Base-by-base conservation (phyloP, 1,140 invertebrate species). In the Subanguina moxae region DNA sequence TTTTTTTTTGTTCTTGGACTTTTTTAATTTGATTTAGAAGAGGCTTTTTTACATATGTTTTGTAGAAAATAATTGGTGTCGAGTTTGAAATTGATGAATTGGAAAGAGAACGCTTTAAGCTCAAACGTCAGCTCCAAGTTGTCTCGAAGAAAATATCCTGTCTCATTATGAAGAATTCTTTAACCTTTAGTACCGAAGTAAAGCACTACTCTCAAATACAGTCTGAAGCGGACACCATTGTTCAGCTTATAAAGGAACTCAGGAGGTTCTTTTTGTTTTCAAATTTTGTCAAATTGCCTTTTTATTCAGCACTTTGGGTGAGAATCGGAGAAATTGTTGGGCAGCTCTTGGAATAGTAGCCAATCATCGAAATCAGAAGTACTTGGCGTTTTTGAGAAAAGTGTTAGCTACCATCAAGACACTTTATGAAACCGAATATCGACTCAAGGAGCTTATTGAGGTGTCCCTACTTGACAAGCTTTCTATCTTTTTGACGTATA, bases 141-240 rank as follows among this genome's bases (percentile, higher is more conserved):
- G 74, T 75, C 3, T 77, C 69, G 3, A 77, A 66, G 43, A 76
- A 77, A 45, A 56, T 75, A 17, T 77, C 76, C 21, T 62, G 64
- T 17, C 52, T 75, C 11, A 78, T 75, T 48, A 30, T 59, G 28
- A 65, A 75, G 42, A 75, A 75, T 57, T 67, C 75, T 0, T 27
- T 64, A 21, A 32, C 28, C 28, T 75, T 75, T 58, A 65, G 64
- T 28, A 64, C 45, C 15, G 72, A 75, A 15, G 76, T 78, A 17
- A 43, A 67, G 46, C 48, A 71, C 25, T 78, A 75, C 62, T 62
- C 62, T 21, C 23, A 27, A n/a, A 63, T 75, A 5, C 48, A 62
- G 17, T 42, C 27, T 11, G 75, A 75, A 38, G 66, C 70, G 15
- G 28, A 43, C 25, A 42, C 45, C 8, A 30, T 75, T 21, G 57